Evolutionary conservation across 2,113 vertebrate genomes (phyloP), one percentile per base, ranked within the genome.

Genomic region (Callipepla squamata): DNA sequence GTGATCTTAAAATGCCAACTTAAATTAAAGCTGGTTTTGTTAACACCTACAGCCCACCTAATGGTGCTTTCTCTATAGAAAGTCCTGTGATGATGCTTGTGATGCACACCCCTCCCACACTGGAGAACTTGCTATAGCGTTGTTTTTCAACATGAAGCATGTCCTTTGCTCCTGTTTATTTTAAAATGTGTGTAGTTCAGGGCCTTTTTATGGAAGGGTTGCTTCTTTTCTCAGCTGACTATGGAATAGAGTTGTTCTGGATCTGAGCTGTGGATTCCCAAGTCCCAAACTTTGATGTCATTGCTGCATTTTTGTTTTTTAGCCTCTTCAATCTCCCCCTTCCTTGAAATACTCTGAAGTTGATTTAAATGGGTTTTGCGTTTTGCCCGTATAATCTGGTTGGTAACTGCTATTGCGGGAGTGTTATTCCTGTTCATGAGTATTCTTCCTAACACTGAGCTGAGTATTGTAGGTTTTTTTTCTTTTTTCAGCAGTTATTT

Each of bases 91-190:
- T 34, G 75, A 63, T 91, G 47, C 68, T 34, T 90, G n/a, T 90
- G 65, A 76, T 85, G 7, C 18, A 21, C 68, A 62, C 59, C 75
- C 74, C 81, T 78, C 83, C 83, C 57, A 45, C 87, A 5, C 0
- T 58, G 62, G 12, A 62, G 63, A 92, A 69, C 70, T 89, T 85
- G 67, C 75, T 62, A 32, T 6, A 0, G 67, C 58, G 66, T 8
- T 95, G 78, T 51, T 94, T 87, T 95, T 65, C 67, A 87, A 73
- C 87, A 77, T 25, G 7, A 86, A 80, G 26, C 36, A 8, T 85
- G 38, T 83, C 53, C 75, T 72, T 81, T 82, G 55, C 58, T 57
- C 32, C n/a, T 70, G 55, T 58, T 85, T 67, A 15, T 91, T 89
- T 94, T 62, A 22, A 89, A 78, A 59, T 61, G 32, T 59, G 7